Evolutionary conservation across 2,113 vertebrate genomes (phyloP).

Genomic region (Brachyistius frenatus): DNA sequence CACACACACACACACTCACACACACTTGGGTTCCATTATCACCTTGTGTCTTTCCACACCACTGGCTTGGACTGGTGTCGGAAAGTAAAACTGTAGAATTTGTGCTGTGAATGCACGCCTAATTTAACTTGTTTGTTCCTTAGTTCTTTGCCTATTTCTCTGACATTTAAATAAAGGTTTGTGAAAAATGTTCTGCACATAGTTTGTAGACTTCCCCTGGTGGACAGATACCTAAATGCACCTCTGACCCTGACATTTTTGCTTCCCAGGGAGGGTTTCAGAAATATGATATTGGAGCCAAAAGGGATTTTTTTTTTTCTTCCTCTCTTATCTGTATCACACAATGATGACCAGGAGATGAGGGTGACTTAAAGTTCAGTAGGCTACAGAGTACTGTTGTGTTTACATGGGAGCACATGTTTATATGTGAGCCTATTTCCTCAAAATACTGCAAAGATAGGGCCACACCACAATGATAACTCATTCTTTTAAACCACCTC

Average conservation of each 20-base stretch:
- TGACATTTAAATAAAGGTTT: slow-evolving; percentile 3
- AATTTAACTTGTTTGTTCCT: not conserved
- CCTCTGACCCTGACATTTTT: slow-evolving; percentile 16
- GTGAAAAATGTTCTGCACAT: not conserved
- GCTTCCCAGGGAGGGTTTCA: slow-evolving; percentile 10
- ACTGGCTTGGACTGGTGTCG: slow-evolving; percentile 16
- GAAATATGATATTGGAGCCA: slow-evolving; percentile 28
- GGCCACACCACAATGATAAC: slow-evolving; percentile 25
- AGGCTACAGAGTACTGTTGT: slow-evolving; percentile 28
- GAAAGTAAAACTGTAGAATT: slow-evolving; percentile 7
- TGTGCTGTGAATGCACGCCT: not conserved
- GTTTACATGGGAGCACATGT: slow-evolving; percentile 11
- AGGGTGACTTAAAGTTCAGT: slow-evolving; percentile 71
- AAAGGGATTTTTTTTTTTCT: slow-evolving; percentile 31
- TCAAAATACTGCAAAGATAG: slow-evolving; percentile 22
- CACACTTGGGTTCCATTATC: slow-evolving; percentile 65
- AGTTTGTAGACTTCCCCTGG: not conserved
- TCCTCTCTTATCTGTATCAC: slow-evolving; percentile 48
- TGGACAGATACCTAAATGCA: slow-evolving; percentile 16
- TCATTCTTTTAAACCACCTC: slow-evolving; percentile 38
- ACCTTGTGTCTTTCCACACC: slow-evolving; percentile 61
- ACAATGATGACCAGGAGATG: slow-evolving; percentile 47
- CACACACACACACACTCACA: slow-evolving; percentile 30
- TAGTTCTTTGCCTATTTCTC: not conserved
- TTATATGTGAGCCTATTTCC: slow-evolving; percentile 28